Evolutionary conservation across 2,797 vertebrate species (phyloP).

Genomic region (Parambassis ranga): DNA sequence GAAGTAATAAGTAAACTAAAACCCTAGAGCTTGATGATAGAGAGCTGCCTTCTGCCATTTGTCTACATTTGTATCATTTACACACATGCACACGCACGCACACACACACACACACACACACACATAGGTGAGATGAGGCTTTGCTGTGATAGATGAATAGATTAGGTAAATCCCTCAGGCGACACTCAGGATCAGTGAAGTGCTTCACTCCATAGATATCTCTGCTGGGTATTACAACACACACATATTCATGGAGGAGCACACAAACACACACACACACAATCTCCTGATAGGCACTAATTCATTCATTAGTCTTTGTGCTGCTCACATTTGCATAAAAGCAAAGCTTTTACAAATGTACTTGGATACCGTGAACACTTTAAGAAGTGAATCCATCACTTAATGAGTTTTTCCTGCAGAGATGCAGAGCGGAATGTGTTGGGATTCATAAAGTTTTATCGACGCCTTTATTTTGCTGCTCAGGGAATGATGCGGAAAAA

Average conservation of each 20-base stretch:
- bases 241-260: background rate
- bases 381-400: background rate
- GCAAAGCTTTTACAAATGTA: slow-evolving; percentile 10
- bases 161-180: slow-evolving; percentile 52
- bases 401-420: slow-evolving; percentile 1
- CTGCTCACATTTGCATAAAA: slow-evolving; percentile 52
- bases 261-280: background rate
- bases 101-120: background rate
- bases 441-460: slow-evolving; percentile 6
- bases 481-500: background rate
- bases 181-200: slow-evolving; percentile 42
- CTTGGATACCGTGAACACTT: background rate
- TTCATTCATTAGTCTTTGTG: slow-evolving; percentile 36
- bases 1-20: background rate
- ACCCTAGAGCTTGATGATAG: background rate
- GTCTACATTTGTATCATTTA: background rate
- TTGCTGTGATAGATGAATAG: slow-evolving; percentile 41
- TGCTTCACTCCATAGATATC: slow-evolving; percentile 40
- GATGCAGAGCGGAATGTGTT: background rate
- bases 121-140: slow-evolving; percentile 27
- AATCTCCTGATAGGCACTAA: slow-evolving; percentile 2
- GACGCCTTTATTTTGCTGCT: background rate
- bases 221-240: slow-evolving; percentile 8
- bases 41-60: background rate
- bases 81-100: background rate